These are phyloP conservation scores for Pristionchus exspectatus DNA, from an alignment of 2,888 invertebrate genomes.

Conservation along the genomic window DNA sequence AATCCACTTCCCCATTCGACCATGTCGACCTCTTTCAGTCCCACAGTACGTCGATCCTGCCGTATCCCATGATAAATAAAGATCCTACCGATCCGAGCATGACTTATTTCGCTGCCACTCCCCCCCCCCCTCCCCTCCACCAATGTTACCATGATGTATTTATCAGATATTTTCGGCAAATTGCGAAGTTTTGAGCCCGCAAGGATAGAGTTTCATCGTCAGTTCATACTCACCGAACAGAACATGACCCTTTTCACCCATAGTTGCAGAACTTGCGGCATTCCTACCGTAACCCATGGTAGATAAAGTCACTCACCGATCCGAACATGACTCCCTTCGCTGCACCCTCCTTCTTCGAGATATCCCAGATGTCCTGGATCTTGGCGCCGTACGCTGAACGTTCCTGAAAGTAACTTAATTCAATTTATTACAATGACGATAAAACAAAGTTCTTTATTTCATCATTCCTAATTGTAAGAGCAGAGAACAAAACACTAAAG, in stretches of 20 bases:
- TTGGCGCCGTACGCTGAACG: slow-evolving; percentile 83
- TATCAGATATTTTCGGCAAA: no score
- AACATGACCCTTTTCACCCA: no score
- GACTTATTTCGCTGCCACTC: slow-evolving; percentile 88
- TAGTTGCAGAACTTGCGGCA: no score
- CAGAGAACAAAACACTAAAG: neutral
- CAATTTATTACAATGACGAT: neutral
- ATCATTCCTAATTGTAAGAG: no score
- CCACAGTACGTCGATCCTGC: neutral
- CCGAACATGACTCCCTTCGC: slow-evolving; percentile 94
- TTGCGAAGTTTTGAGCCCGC: no score
- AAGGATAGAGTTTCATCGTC: no score
- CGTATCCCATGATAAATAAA: neutral
- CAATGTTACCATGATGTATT: no score
- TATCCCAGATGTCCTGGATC: slow-evolving; percentile 86
- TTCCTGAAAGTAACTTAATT: neutral
- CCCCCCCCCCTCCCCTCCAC: slow-evolving; percentile 78
- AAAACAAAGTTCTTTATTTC: no score
- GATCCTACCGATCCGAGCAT: slow-evolving; percentile 94
- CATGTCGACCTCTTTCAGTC: no score
- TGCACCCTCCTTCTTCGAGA: slow-evolving; percentile 91
- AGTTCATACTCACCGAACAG: no score
- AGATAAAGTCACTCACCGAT: slow-evolving; percentile 81
- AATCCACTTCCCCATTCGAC: no score
- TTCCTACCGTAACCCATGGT: no score